Percentiles rank a stretch among this genome's conserved stretches.
Conservation (phyloP, 2,797 vertebrate species). For the Leucoraja ocellata region DNA sequence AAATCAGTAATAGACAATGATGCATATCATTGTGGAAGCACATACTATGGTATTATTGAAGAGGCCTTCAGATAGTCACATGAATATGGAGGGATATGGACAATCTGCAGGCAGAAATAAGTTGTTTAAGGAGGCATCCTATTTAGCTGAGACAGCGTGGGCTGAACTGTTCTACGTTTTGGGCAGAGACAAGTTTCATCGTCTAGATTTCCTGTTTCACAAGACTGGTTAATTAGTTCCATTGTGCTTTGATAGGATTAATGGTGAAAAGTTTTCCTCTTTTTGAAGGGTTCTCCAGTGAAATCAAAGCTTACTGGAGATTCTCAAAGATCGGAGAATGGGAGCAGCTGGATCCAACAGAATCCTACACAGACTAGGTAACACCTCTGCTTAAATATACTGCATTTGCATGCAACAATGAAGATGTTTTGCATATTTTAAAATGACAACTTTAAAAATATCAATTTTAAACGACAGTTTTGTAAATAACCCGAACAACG, state of each 20-base stretch:
- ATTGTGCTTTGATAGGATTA: background rate
- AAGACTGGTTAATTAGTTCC: background rate
- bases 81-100: no score
- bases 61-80: no score
- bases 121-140: no score
- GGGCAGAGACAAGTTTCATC: no score
- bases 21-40: no score
- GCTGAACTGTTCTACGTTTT: no score
- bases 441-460: background rate
- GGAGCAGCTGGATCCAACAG: slow-evolving; percentile 58
- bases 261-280: background rate
- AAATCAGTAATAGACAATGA: no score
- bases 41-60: no score
- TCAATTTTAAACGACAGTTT: background rate
- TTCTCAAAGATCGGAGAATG: slow-evolving; percentile 65
- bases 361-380: slow-evolving; percentile 55
- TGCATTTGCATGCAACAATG: background rate
- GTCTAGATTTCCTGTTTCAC: background rate
- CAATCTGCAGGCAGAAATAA: no score
- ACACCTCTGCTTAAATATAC: background rate
- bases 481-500: background rate
- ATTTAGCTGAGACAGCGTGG: no score
- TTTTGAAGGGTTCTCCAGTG: slow-evolving; percentile 64
- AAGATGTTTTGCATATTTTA: background rate
- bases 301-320: slow-evolving; percentile 62